phyloP scores from a whole-genome alignment of 2,888 invertebrate genomes.

The Tiliacea aurago region DNA sequence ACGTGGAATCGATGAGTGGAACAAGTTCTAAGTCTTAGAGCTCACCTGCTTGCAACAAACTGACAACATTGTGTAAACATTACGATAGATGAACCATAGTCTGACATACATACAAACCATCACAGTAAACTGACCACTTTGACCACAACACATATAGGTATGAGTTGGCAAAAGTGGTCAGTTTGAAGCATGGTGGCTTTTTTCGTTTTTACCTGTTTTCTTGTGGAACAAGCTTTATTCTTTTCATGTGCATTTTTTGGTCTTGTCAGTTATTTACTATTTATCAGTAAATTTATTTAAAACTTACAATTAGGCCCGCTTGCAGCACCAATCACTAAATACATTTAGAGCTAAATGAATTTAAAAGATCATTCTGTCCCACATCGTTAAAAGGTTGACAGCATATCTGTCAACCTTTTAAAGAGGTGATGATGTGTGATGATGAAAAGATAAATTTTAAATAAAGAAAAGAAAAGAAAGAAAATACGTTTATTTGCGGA shows the following conservation, averaged over 20 bases:
- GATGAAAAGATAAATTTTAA: too few species aligned
- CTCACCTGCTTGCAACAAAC: slow-evolving; percentile 28
- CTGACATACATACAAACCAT: background rate
- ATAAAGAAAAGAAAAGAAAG: too few species aligned
- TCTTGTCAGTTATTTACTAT: background rate
- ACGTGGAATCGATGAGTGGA: slow-evolving; percentile 37
- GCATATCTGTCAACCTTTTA: too few species aligned
- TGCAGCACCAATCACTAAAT: background rate
- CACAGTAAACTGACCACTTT: background rate
- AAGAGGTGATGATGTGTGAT: too few species aligned
- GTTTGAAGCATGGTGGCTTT: background rate
- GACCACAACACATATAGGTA: background rate
- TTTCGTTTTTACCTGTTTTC: background rate
- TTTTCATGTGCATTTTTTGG: background rate
- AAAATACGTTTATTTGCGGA: too few species aligned
- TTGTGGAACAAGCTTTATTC: background rate
- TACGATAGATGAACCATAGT: slow-evolving; percentile 17
- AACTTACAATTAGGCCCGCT: background rate
- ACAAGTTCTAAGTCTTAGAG: slow-evolving; percentile 40
- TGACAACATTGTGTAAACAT: slow-evolving; percentile 38
- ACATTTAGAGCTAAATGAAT: background rate
- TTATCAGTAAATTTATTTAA: background rate
- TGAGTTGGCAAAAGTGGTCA: slow-evolving; percentile 4
- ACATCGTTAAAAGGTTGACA: background rate
- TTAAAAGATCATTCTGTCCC: background rate